phyloP scores from a whole-genome alignment of 2,888 invertebrate species.

The Dexiosoma caninum region DNA sequence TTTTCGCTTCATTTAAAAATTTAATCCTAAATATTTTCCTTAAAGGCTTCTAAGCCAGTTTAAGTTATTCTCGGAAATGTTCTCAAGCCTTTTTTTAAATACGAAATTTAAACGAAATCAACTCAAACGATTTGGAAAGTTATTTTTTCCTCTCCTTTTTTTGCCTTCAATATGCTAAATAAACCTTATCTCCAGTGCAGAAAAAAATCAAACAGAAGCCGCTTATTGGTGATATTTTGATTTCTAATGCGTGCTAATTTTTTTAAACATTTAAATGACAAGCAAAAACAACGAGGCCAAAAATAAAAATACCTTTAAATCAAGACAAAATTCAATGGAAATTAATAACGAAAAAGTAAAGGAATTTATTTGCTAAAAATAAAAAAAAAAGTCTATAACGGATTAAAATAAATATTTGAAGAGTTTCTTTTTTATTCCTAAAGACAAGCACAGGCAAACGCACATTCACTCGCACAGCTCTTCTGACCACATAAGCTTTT shows the following conservation, averaged over 20 bases:
- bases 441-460: background rate
- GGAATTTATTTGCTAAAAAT: constrained; percentile 26
- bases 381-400: constrained; percentile 28
- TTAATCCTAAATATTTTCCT: too few species aligned
- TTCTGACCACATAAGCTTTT: constrained; percentile 68
- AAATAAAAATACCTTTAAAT: background rate
- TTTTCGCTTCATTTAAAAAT: too few species aligned
- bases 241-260: constrained; percentile 56
- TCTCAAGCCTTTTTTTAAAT: constrained; percentile 20
- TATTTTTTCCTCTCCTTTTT: constrained; percentile 20
- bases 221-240: constrained; percentile 55
- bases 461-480: constrained; percentile 20
- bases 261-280: constrained; percentile 40
- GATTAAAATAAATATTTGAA: constrained; percentile 40
- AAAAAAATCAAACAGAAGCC: constrained; percentile 64
- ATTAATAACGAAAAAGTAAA: constrained; percentile 64
- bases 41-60: too few species aligned
- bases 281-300: background rate
- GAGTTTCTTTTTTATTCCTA: constrained; percentile 4
- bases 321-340: constrained; percentile 72
- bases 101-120: constrained; percentile 16
- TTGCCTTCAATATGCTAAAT: constrained; percentile 55
- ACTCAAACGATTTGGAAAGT: constrained; percentile 10
- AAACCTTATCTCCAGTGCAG: constrained; percentile 34
- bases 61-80: constrained; percentile 29